Base-by-base conservation (phyloP, 2,797 vertebrate species). In the Toxotes lorentzi region DNA sequence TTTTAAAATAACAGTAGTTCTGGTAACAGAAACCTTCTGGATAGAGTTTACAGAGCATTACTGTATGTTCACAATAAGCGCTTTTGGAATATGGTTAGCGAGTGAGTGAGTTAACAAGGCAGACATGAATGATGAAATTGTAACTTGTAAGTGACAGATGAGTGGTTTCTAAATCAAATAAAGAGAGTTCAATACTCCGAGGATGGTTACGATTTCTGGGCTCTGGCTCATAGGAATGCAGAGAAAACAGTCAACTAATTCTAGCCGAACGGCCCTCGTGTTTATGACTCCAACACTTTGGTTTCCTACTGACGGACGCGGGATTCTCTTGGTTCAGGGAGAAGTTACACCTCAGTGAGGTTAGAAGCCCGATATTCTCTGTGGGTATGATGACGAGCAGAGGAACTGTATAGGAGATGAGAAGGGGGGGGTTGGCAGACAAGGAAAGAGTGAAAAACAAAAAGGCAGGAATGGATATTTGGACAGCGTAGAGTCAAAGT, bases 291-390 rank as follows among this genome's bases (percentile, higher is more conserved):
- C 6, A 43, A 84, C 70, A 71, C 79, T 70, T 81, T 78, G 69
- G 70, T 82, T 85, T 86, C 74, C 66, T 59, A 62, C 65, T 73
- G 76, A 88, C 54, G 66, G 77, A 70, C 72, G 63, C 74, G 77
- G 51, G 65, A 76, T 76, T 48, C 21, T 43, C 48, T 85, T 73
- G 79, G 79, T 76, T 84, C 48, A 30, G 50, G 48, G 72, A 82
- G 51, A 76, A 76, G 81, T 85, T 83, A 83, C 78, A 90, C 78
- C 82, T 78, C 62, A 78, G 13, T 75, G 90, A 84, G 73, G 65
- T 82, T 86, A 72, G 88, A 82, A 86, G 74, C 65, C 64, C 27
- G 82, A 91, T 87, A 88, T 84, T 92, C 87, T 83, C 85, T 54
- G 35, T 69, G 83, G 80, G 83, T 38, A 41, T 1, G 21, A 75